Evolutionary conservation across 1,140 invertebrate species (phyloP).

Genomic region (Tetragonula clypearis): DNA sequence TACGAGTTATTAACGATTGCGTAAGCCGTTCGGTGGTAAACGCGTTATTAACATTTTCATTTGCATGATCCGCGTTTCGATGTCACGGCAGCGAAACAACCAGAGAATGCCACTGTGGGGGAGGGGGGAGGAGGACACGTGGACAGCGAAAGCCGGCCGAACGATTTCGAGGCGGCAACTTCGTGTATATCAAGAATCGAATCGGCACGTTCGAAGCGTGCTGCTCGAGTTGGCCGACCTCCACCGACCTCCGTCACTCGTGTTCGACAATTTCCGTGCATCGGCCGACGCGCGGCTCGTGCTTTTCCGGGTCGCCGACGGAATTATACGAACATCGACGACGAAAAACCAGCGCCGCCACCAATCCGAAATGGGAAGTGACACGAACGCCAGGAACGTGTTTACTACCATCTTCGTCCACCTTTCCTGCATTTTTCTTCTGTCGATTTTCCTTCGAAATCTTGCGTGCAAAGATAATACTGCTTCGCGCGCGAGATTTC

Average conservation of each 20-base stretch:
- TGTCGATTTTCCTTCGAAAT: not conserved
- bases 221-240: slow-evolving; percentile 24
- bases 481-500: rapidly evolving
- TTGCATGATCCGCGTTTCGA: slow-evolving; percentile 17
- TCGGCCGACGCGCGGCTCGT: not conserved
- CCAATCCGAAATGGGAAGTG: slow-evolving; percentile 4
- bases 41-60: slow-evolving; percentile 33
- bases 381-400: not conserved
- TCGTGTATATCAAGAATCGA: not conserved
- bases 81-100: not conserved
- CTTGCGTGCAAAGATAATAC: not conserved
- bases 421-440: too few species aligned
- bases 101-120: not conserved
- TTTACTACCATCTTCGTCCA: not conserved
- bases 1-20: slow-evolving; percentile 35
- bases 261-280: slow-evolving; percentile 39
- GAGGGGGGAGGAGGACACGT: not conserved
- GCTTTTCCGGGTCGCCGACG: slow-evolving; percentile 9
- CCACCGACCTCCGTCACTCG: slow-evolving; percentile 14
- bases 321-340: not conserved
- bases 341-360: slow-evolving; percentile 20
- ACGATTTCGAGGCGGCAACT: not conserved
- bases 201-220: not conserved
- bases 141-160: not conserved
- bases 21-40: not conserved